Conservation (phyloP, 2,888 invertebrate species). For the Stomorhina lunata region DNA sequence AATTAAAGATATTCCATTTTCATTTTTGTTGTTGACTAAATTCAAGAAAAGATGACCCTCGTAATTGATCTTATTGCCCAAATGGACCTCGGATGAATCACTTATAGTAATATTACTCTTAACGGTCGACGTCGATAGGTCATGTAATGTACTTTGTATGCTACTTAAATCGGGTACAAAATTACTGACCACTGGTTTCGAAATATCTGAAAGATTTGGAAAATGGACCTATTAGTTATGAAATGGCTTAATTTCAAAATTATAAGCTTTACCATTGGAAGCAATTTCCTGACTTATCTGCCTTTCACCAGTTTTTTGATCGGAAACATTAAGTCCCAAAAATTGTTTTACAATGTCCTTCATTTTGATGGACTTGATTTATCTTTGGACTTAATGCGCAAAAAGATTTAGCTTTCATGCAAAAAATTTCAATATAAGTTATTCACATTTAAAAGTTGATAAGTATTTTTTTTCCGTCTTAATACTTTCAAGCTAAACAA, state of each 20-base stretch:
- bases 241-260: neutral
- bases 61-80: conserved; percentile 81
- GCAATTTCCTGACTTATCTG: neutral
- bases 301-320: neutral
- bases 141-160: conserved; percentile 8
- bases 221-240: no score
- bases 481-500: no score
- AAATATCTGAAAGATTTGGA: neutral
- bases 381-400: neutral
- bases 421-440: no score
- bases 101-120: conserved; percentile 78
- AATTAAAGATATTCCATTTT: neutral
- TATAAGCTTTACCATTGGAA: neutral
- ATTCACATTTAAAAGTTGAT: no score
- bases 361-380: neutral
- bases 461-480: no score
- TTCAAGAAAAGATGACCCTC: conserved; percentile 78
- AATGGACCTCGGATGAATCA: conserved; percentile 80
- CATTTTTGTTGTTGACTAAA: neutral
- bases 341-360: neutral
- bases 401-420: neutral
- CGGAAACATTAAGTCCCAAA: neutral
- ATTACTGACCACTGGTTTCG: neutral
- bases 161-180: neutral
- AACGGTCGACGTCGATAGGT: conserved; percentile 4